Evolutionary conservation across 2,113 vertebrate genomes (phyloP), one percentile per base, ranked within the genome.

Genomic region (Percopsis transmontana): DNA sequence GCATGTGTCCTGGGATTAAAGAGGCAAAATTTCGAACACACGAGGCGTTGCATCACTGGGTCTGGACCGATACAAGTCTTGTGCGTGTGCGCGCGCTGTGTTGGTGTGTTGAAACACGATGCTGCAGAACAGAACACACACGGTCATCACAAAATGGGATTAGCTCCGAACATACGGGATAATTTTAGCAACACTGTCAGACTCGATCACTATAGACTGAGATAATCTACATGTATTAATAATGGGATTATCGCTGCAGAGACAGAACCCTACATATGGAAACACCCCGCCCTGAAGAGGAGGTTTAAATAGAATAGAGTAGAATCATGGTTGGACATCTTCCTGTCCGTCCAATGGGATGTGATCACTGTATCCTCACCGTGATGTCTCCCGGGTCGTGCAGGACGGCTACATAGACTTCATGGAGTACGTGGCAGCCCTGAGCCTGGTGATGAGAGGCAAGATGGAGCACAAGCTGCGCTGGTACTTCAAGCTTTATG

Each of bases 401-500:
- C 80, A 96, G 95, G 95, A 96, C 44, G 95, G 95, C 10, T 95
- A 95, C 68, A 95, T 96, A 14, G 95, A 96, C 87, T 97, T 96
- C 87, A 93, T 96, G 92, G 95, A 96, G 79, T 97, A 97, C 0
- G 94, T 97, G 69, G 95, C 95, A 0, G 95, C 94, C 2, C 92
- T 97, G 62, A 96, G 95, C 76, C 92, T 96, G 0, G 94, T 97
- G 61, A 94, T 97, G 82, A 84, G 95, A 11, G 95, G 95, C 9
- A 97, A 96, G 86, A 96, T 97, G 93, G 95, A 97, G 87, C 95
- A 97, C 88, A 97, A 96, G 51, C 68, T 97, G 57, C 91, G 95
- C 45, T 97, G 95, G 95, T 97, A 97, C 66, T 97, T 97, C 88
- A 95, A 95, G 62, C 94, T 97, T 5, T 97, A 97, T 38, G 95